Evolutionary conservation across 2,888 invertebrate genomes (phyloP), one percentile per base, ranked within the genome.

Genomic region (Drosophila pseudotakahashii): DNA sequence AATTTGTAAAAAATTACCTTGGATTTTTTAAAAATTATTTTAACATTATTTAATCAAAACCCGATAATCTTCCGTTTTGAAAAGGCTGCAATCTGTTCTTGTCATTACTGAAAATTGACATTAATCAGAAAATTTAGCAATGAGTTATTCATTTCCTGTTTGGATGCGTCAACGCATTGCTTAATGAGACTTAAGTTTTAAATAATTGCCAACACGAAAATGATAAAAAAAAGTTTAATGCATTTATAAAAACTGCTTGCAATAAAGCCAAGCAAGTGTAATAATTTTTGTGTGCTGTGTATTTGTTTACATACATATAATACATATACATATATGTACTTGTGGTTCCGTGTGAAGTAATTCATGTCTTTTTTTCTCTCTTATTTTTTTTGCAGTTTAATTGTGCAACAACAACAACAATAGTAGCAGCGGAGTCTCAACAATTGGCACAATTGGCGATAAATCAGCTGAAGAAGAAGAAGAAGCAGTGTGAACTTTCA

Each of bases 391-490:
- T 85, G 70, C 86, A 83, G 82, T 76, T 78, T 79, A 84, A 85
- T 88, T 85, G 82, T 85, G 69, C 81, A 82, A 72, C 76, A 82
- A 70, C 66, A 83, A 71, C 67, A 84, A 60, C 76, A 76, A 74
- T 48, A 53, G 42, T 47, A 67, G 71, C 64, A 77, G 72, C 63
- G 42, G 32, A 78, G 76, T 71, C 62, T 78, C 78, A 78, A 73
- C 85, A 87, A 85, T 85, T 84, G 85, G 71, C 63, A 77, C 77
- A 77, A 77, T 77, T 75, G 77, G 75, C 77, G 61, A 70, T 77
- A 77, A 71, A 77, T 75, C 77, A 77, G 66, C 67, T 32, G 41
- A 13, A 62, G n/a, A 37, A 41, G 32, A 30, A 67, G 47, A 23
- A 60, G 70, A 23, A 39, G 26, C 61, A 51, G 69, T 75, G 75